Base-by-base conservation (phyloP, 2,113 vertebrate species). In the Monarcha castaneiventris region DNA sequence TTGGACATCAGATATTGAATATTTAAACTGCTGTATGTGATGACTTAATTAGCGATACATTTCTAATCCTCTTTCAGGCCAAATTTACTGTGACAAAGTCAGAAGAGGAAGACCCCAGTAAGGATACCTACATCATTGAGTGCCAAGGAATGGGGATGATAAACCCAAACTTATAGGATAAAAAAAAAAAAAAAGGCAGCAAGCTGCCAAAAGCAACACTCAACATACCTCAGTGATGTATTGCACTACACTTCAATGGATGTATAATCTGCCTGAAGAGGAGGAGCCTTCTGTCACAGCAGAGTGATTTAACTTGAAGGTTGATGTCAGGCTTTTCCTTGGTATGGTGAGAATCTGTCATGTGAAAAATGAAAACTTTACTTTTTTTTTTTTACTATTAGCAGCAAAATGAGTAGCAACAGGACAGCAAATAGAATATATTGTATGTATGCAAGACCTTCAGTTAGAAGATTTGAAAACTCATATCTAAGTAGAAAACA, bases 21-120 rank as follows among this genome's bases (percentile, higher is more conserved):
- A 73, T 43, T 84, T 94, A 49, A 85, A 52, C 30, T 58, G 33
- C 20, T 1, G 3, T 75, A 25, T 73, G 27, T 74, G 78, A 9
- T 68, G 58, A 46, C 9, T 78, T 56, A 32, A 55, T 72, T 55
- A 80, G n/a, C 52, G 23, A 67, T 82, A 5, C 41, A 77, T 87
- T 91, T 88, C 33, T 84, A 44, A 91, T 89, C 25, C 87, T 88
- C 27, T 87, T 98, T 55, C 96, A 99, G 99, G 99, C 99, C 26
- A 99, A 98, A 94, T 99, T 99, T 96, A 98, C 98, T 9, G 98
- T 99, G 83, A 98, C 97, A 68, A 99, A 99, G 83, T 98, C 97
- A 21, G 98, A 98, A 69, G 99, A 99, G 9, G 98, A 98, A 52
- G 98, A 97, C 44, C 95, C 98, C 52, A 95, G 94, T 92, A 98